Percentiles rank a stretch among this genome's conserved stretches.
Evolutionary conservation across 2,797 vertebrate genomes (phyloP).

Genomic region (Channa striata): DNA sequence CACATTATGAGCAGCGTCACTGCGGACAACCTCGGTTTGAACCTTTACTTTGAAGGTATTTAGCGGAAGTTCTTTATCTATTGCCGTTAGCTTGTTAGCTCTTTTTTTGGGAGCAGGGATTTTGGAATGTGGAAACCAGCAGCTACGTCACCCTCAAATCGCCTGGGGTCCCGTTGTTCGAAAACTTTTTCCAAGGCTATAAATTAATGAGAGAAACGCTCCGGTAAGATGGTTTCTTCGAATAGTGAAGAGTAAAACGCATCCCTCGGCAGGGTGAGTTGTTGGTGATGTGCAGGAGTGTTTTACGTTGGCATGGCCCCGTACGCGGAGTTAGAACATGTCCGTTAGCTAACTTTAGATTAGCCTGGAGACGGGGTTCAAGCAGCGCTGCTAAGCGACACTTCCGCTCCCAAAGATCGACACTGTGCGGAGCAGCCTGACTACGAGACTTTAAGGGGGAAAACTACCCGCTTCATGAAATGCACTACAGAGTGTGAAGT

Average conservation of each 20-base stretch:
- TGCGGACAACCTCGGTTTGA: no score
- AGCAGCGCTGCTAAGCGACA: no score
- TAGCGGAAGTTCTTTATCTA: slow-evolving; percentile 1
- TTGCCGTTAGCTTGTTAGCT: accelerated
- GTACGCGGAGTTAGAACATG: slow-evolving; percentile 16
- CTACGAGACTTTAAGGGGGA: background rate
- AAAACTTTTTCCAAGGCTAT: slow-evolving; percentile 27
- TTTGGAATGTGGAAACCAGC: slow-evolving; percentile 77
- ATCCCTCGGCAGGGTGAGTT: accelerated
- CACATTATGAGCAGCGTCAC: no score
- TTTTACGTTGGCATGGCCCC: background rate
- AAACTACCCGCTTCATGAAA: no score
- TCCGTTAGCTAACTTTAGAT: slow-evolving; percentile 55
- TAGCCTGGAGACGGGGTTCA: no score
- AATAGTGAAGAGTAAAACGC: accelerated
- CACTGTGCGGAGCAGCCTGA: no score
- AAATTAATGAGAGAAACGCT: background rate
- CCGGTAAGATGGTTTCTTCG: slow-evolving; percentile 30
- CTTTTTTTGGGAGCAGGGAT: slow-evolving; percentile 28
- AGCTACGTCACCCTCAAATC: slow-evolving; percentile 67
- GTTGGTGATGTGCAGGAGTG: background rate
- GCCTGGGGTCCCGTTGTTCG: slow-evolving; percentile 38
- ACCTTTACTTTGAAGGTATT: slow-evolving; percentile 26
- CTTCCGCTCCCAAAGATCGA: no score
- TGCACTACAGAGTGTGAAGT: background rate